These are phyloP conservation scores for Mus spretus DNA, from an alignment of 2,797 vertebrate species.

Conservation along the genomic window DNA sequence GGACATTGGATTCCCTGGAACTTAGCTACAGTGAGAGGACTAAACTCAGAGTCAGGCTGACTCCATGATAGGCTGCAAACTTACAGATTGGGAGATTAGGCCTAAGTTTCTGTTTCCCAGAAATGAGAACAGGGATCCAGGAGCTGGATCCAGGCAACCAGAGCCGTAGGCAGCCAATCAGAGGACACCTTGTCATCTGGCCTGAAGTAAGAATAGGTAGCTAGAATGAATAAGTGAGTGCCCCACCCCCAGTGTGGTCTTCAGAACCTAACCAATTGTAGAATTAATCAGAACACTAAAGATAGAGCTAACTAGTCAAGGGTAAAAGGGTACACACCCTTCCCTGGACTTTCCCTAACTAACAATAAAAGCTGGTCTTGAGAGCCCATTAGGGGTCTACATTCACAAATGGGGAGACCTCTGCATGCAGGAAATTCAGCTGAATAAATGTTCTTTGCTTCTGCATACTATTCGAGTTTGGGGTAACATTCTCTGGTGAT, in stretches of 20 bases:
- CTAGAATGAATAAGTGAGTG: background rate
- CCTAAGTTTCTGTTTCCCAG: background rate
- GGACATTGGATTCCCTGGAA: background rate
- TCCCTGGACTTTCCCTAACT: background rate
- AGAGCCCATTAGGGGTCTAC: background rate
- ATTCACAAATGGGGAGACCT: background rate
- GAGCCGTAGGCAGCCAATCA: background rate
- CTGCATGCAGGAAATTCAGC: background rate
- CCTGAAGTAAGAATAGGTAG: background rate
- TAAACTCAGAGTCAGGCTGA: background rate
- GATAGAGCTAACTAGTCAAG: background rate
- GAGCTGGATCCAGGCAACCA: background rate
- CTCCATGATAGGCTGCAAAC: background rate
- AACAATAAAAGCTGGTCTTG: background rate
- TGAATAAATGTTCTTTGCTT: background rate
- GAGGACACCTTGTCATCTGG: background rate
- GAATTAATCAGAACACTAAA: background rate
- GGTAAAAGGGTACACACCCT: background rate
- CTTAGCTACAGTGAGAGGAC: background rate
- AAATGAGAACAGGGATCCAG: background rate
- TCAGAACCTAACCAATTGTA: background rate
- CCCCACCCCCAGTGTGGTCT: background rate
- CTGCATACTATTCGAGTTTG: background rate
- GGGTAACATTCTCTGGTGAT: background rate
- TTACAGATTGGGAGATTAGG: background rate